Evolutionary conservation across 2,888 invertebrate species (phyloP).

Genomic region (Oxyscelio sp.): DNA sequence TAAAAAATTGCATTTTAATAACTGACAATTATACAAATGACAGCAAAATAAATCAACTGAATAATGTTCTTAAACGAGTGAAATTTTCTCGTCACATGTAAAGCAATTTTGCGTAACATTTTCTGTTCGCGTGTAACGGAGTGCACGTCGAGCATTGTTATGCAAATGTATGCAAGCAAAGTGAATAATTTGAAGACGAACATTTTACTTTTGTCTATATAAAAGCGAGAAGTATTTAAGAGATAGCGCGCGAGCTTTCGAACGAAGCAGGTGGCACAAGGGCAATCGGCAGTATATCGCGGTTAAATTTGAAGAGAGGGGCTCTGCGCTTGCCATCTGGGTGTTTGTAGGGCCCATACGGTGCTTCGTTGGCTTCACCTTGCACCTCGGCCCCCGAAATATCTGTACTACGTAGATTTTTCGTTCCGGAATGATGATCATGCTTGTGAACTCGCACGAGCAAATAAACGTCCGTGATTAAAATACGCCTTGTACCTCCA

Average conservation of each 20-base stretch:
- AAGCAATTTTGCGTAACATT: too few relatives aligned
- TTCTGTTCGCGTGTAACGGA: too few relatives aligned
- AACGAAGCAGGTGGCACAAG: conserved; percentile 84
- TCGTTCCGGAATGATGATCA: conserved; percentile 64
- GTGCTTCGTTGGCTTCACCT: too few relatives aligned
- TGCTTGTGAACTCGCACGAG: conserved; percentile 50
- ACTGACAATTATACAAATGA: too few relatives aligned
- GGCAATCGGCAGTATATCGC: conserved; percentile 79
- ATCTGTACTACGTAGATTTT: conserved; percentile 69
- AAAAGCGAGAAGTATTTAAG: conserved; percentile 65
- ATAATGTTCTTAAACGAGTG: too few relatives aligned
- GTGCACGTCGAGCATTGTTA: conserved; percentile 1
- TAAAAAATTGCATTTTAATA: too few relatives aligned
- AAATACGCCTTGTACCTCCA: conserved; percentile 25
- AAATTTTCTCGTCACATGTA: too few relatives aligned
- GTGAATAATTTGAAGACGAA: conserved; percentile 36
- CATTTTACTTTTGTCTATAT: conserved; percentile 42
- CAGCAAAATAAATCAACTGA: too few relatives aligned
- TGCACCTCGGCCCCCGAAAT: too few relatives aligned
- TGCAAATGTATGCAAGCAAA: conserved; percentile 2
- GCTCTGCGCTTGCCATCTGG: conserved; percentile 87
- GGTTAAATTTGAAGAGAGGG: conserved; percentile 86
- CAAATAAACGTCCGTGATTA: conserved; percentile 63
- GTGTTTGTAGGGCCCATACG: too few relatives aligned
- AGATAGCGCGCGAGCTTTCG: conserved; percentile 72